Base-by-base conservation (phyloP, 2,113 vertebrate species). In the Hippolais icterina region DNA sequence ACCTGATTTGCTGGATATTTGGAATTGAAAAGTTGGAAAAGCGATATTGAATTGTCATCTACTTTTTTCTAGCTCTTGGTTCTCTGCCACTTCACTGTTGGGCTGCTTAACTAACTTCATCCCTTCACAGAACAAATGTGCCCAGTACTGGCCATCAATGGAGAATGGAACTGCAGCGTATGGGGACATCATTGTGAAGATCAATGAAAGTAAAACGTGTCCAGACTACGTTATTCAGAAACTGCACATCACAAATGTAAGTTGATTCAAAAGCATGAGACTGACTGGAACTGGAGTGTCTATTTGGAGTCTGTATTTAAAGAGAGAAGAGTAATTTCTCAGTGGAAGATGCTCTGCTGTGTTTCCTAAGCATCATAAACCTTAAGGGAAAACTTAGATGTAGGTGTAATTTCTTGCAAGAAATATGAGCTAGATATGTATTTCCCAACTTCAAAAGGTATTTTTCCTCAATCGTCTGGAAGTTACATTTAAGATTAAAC, bases 191-290 rank as follows among this genome's bases (percentile, higher is more conserved):
- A 80, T 98, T 7, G 98, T 99, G 64, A 99, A 98, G 93, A 97
- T 99, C 59, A 97, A 46, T 8, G 97, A 98, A 47, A 98, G 98
- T 84, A 98, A 99, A 83, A 96, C 80, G 0, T 99, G 98, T 65
- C 99, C 99, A 1, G 99, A 99, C 96, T 99, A 99, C 57, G 97
- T 98, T 65, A 99, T 99, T 96, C 99, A 99, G 92, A 99, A 97
- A 60, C 96, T 99, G 82, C 98, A 84, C 59, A 97, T 99, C 39
- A 96, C 96, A 49, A 98, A 99, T 2, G 99, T 99, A 93, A 98
- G 99, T 97, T 59, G 77, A 27, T 25, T 69, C 49, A 39, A 17
- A 66, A 83, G 15, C 50, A 7, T 46, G 44, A 70, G 90, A 8
- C 50, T 75, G 37, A 21, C 52, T 76, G 61, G 37, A 64, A 66